Base-by-base conservation (phyloP, 2,888 invertebrate genomes). In the Thymelicus sylvestris region DNA sequence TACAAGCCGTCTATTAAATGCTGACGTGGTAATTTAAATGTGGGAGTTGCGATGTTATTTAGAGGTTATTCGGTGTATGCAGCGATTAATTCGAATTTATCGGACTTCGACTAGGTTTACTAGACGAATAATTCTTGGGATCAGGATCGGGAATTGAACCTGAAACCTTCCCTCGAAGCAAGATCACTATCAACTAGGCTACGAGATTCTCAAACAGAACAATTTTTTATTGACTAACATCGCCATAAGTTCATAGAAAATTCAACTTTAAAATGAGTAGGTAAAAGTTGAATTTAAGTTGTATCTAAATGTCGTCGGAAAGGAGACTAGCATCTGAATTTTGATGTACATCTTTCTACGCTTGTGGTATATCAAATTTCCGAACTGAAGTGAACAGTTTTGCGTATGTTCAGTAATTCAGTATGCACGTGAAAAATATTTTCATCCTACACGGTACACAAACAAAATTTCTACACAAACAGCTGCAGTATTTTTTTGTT, bases 11-110 rank as follows among this genome's bases (percentile, higher is more conserved):
- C 80, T 81, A 81, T 82, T 82, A 82, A 82, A 80, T 73, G 78
- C 79, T 80, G 83, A 82, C 80, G 82, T 76, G 77, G 81, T 82
- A 82, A 82, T 84, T 82, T 76, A 73, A 73, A 68, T n/a, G 68
- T 68, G 62, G 62, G 68, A 13, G 67, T 67, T 48, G 38, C 10
- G 47, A 19, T 55, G 44, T 66, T 67, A 67, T 67, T 61, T 52
- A 61, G 38, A 67, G 67, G 60, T 60, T 5, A 48, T 52, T 52
- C 15, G 19, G 15, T 19, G 15, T 52, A 24, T 24, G 55, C 24
- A 12, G 24, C 55, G 55, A 24, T 55, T 55, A 52, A 55, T 55
- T 55, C 24, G 10, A 55, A 55, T 55, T 55, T 55, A 55, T 55
- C 55, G 55, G 24, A 55, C 31, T 31, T 31, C 5, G 31, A 31